phyloP scores from a whole-genome alignment of 2,797 vertebrate species.

The Scarus forsteni region DNA sequence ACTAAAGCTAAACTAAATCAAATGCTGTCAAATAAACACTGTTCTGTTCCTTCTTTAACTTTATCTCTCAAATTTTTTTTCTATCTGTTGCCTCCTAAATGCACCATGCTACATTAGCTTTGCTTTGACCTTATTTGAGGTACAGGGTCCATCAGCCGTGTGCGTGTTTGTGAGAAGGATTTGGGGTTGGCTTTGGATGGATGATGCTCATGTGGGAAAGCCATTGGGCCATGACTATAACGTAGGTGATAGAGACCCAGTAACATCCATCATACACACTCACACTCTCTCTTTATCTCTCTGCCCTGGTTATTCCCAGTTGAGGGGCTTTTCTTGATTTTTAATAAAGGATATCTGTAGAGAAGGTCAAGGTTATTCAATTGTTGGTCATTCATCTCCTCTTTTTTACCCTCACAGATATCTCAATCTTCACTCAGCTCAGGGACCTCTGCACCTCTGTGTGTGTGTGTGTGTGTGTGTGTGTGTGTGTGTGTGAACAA shows the following conservation, averaged over 20 bases:
- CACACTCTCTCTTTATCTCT: slow-evolving; percentile 13
- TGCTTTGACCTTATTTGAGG: slow-evolving; percentile 71
- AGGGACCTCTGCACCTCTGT: slow-evolving; percentile 27
- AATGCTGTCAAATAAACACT: too few relatives aligned
- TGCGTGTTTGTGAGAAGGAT: slow-evolving; percentile 20
- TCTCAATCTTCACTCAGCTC: slow-evolving; percentile 60
- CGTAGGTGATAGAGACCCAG: slow-evolving; percentile 75
- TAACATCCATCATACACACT: slow-evolving; percentile 70
- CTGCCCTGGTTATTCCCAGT: slow-evolving; percentile 63
- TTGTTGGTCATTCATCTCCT: slow-evolving; percentile 73
- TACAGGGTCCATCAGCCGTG: slow-evolving; percentile 35
- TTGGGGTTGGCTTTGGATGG: slow-evolving; percentile 43
- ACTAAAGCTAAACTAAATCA: too few relatives aligned
- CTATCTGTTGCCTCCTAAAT: slow-evolving; percentile 23
- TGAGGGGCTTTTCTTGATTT: slow-evolving; percentile 75
- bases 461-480: slow-evolving; percentile 7
- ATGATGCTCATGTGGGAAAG: slow-evolving; percentile 65
- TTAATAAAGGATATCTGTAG: slow-evolving; percentile 78
- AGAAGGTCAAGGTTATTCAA: slow-evolving; percentile 82
- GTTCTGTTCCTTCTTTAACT: too few relatives aligned
- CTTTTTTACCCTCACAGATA: slow-evolving; percentile 43
- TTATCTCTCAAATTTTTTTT: too few relatives aligned
- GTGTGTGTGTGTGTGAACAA: slow-evolving; percentile 53
- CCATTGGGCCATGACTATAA: slow-evolving; percentile 66
- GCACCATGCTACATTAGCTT: slow-evolving; percentile 58